Evolutionary conservation across 2,113 vertebrate genomes (phyloP), one percentile per base, ranked within the genome.

Genomic region (Serranochromis macrocephalus): DNA sequence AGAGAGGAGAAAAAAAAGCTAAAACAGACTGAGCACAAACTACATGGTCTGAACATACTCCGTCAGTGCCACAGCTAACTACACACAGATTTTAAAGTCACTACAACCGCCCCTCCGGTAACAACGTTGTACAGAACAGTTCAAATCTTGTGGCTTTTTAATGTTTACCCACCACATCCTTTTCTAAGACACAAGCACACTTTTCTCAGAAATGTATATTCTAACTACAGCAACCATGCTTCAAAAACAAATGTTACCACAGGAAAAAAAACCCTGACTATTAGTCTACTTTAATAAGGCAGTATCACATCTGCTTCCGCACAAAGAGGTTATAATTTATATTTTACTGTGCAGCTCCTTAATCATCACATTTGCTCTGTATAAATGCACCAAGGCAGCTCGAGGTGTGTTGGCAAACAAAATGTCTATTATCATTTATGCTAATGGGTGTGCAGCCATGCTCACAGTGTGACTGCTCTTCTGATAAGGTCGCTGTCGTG

Each of bases 361-460:
- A 42, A 83, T 82, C 54, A 86, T 84, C 75, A 94, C 87, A 55
- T 85, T 81, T 86, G 66, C 86, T 83, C 83, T 79, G 38, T 85
- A 87, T 84, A 88, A 88, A 90, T 86, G 82, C 55, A 92, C 82
- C 85, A 90, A 92, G 93, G 93, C 90, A 92, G 90, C 84, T 89
- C 87, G 51, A 84, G 89, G 90, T 88, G 80, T 89, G 79, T 86
- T 89, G 84, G 93, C 73, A 68, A 61, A 29, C 47, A 91, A 71
- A 81, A 83, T 8, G 55, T 38, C 54, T 61, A 17, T 7, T n/a
- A 42, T 38, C 21, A 57, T 40, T 55, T 78, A 45, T 88, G 82
- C 57, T 90, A 81, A 90, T 82, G 55, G 16, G 57, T 55, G 63
- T 86, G 82, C 73, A 45, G 82, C 79, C 75, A 75, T 36, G 85